Base-by-base conservation (phyloP, 2,113 vertebrate genomes). In the Nannospalax galili region DNA sequence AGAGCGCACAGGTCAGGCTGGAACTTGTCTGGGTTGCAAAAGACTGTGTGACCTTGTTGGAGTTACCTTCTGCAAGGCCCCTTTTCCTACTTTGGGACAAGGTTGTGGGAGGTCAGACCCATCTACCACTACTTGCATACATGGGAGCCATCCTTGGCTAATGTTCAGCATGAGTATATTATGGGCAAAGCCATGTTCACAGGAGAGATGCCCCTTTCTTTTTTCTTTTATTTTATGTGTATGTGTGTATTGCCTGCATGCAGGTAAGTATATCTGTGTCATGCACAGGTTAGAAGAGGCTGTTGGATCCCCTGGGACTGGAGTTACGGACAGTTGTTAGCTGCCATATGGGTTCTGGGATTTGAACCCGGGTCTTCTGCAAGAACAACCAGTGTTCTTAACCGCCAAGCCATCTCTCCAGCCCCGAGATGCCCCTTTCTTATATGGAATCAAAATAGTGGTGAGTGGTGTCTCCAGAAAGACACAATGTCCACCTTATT, bases 81-180 rank as follows among this genome's bases (percentile, higher is more conserved):
- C 22, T 3, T 90, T 56, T 92, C 28, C 22, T 89, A 4, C 26
- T 91, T 58, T 65, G 84, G 28, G 77, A 64, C 32, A 78, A 58
- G 45, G 37, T 86, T 77, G 32, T 78, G 84, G 67, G 48, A n/a
- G 20, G 64, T 95, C n/a, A 67, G 24, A 45, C 58, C 11, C 37
- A 32, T 28, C n/a, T 1, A 8, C 28, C 6, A 20, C 60, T 14
- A 1, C 9, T 9, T 14, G 45, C 4, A 62, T 8, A 24, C 5
- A 3, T 48, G 28, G 60, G 45, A 73, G 37, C 20, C 32, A 65
- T 48, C 58, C 58, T 74, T 11, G 67, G 56, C 26, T 14, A 45
- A 22, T 32, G n/a, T 67, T 75, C 17, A n/a, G n/a, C 2, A 65
- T 52, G 37, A 89, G 19, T 14, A 85, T 74, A 28, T 80, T 32